Evolutionary conservation across 2,113 vertebrate species (phyloP).

Genomic region (Columba janthina): DNA sequence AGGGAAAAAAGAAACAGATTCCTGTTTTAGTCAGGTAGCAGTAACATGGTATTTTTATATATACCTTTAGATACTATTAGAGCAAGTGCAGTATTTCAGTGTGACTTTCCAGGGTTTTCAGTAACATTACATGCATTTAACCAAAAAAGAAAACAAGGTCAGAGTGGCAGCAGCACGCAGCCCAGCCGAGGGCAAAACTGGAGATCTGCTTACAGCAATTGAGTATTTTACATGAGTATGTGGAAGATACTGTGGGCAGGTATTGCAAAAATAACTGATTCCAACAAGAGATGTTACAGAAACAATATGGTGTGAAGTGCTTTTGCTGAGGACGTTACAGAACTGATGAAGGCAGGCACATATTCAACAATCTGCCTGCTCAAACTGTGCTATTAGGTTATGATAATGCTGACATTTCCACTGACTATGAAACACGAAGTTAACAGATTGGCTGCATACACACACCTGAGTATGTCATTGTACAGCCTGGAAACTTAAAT

Average conservation of each 20-base stretch:
- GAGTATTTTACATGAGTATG: background rate
- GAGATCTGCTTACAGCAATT: background rate
- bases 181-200: background rate
- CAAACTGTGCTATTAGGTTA: background rate
- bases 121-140: background rate
- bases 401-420: conserved; percentile 6
- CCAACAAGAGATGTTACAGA: background rate
- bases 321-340: background rate
- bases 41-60: background rate
- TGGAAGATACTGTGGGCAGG: background rate
- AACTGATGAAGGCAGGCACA: background rate
- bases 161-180: background rate
- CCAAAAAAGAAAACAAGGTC: background rate
- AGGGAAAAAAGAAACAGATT: background rate
- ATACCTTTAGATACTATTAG: background rate
- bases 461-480: background rate
- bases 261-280: background rate
- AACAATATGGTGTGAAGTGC: background rate
- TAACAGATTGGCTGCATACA: background rate
- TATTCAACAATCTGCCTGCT: background rate
- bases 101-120: background rate
- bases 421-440: background rate
- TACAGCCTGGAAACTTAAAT: background rate
- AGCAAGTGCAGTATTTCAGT: background rate
- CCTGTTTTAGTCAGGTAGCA: background rate